phyloP scores from a whole-genome alignment of 2,888 invertebrate genomes.

The Nesidiocoris tenuis region DNA sequence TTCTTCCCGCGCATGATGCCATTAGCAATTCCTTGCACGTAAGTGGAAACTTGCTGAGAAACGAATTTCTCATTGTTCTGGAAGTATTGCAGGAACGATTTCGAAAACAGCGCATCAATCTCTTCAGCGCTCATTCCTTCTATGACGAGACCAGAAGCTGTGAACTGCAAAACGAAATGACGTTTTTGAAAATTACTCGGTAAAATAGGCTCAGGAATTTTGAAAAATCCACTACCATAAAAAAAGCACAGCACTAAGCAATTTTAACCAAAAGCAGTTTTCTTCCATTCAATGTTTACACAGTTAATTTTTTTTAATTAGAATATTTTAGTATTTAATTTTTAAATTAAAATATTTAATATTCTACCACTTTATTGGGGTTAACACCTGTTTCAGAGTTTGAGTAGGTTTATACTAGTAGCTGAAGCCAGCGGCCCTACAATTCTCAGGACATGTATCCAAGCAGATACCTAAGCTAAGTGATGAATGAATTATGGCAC shows the following conservation, averaged over 20 bases:
- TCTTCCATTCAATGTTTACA: too few species aligned
- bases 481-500: background rate
- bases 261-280: too few species aligned
- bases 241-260: too few species aligned
- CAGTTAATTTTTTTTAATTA: too few species aligned
- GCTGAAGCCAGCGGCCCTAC: background rate
- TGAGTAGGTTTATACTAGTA: too few species aligned
- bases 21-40: slow-evolving; percentile 45
- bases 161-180: slow-evolving; percentile 42
- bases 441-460: background rate
- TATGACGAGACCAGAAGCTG: slow-evolving; percentile 40
- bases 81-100: slow-evolving; percentile 39
- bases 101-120: slow-evolving; percentile 36
- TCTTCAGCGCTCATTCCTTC: slow-evolving; percentile 45
- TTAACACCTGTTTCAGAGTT: too few species aligned
- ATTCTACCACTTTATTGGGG: too few species aligned
- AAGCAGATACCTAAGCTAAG: background rate
- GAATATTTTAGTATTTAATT: too few species aligned
- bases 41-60: slow-evolving; percentile 29
- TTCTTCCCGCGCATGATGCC: slow-evolving; percentile 44
- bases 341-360: too few species aligned
- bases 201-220: background rate
- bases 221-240: too few species aligned
- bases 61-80: slow-evolving; percentile 42
- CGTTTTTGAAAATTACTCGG: background rate